Evolutionary conservation across 2,797 vertebrate species (phyloP).

Genomic region (Clamator glandarius): DNA sequence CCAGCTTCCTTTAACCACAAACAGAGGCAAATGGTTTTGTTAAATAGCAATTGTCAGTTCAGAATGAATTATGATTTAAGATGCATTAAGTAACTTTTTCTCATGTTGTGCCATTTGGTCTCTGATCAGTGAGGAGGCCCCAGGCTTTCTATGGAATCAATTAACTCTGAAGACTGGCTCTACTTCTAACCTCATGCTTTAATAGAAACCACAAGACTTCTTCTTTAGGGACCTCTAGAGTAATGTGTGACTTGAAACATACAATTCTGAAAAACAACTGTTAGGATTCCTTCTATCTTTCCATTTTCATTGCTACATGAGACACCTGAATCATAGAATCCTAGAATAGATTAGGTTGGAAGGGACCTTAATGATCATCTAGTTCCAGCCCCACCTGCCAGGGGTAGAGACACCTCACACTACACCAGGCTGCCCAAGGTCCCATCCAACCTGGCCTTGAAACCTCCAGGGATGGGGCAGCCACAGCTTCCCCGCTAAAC

Average conservation of each 20-base stretch:
- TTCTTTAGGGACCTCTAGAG: background rate
- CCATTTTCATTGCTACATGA: background rate
- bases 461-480: too few species aligned
- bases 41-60: slow-evolving; percentile 50
- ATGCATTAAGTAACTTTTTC: slow-evolving; percentile 50
- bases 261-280: background rate
- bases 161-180: slow-evolving; percentile 30
- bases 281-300: background rate
- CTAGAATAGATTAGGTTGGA: too few species aligned
- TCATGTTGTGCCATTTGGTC: slow-evolving; percentile 31
- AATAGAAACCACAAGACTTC: background rate
- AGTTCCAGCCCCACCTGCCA: too few species aligned
- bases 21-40: slow-evolving; percentile 15
- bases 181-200: slow-evolving; percentile 33
- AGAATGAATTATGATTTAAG: slow-evolving; percentile 51
- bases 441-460: too few species aligned
- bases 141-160: slow-evolving; percentile 24
- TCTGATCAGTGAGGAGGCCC: slow-evolving; percentile 31
- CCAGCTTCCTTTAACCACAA: slow-evolving; percentile 19
- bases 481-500: too few species aligned
- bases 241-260: background rate
- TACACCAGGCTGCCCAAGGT: too few species aligned
- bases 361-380: too few species aligned
- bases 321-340: background rate
- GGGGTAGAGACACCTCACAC: too few species aligned